These are phyloP conservation scores for Mycalesis mineus DNA, from an alignment of 2,888 invertebrate genomes.

Conservation along the genomic window DNA sequence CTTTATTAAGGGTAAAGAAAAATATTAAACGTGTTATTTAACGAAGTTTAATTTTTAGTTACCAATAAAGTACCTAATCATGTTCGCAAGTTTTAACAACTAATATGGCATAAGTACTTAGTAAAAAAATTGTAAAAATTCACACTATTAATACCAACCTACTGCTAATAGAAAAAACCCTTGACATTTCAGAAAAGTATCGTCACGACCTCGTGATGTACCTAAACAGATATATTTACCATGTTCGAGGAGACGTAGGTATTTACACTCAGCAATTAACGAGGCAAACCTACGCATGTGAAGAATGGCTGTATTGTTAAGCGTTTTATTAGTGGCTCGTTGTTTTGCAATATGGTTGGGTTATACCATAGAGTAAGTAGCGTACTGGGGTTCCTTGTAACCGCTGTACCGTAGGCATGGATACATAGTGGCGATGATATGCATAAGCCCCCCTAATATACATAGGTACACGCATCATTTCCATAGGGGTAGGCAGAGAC, in stretches of 20 bases:
- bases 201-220: slow-evolving; percentile 49
- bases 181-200: slow-evolving; percentile 64
- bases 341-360: slow-evolving; percentile 40
- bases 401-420: not conserved
- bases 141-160: slow-evolving; percentile 20
- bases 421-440: not conserved
- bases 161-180: slow-evolving; percentile 48
- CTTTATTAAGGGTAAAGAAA: too few species aligned
- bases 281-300: slow-evolving; percentile 37
- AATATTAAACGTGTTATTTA: not conserved
- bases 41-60: too few species aligned
- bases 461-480: too few species aligned
- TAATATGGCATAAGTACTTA: not conserved
- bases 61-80: too few species aligned
- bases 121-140: slow-evolving; percentile 9
- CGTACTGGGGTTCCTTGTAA: not conserved
- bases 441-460: too few species aligned
- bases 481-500: too few species aligned
- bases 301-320: slow-evolving; percentile 23
- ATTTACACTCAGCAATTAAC: slow-evolving; percentile 50
- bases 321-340: slow-evolving; percentile 19
- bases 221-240: slow-evolving; percentile 56
- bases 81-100: not conserved
- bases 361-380: slow-evolving; percentile 34
- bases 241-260: slow-evolving; percentile 45